Conservation (phyloP, 92 coral and sea anemone species). For the Parazoanthus swiftii region DNA sequence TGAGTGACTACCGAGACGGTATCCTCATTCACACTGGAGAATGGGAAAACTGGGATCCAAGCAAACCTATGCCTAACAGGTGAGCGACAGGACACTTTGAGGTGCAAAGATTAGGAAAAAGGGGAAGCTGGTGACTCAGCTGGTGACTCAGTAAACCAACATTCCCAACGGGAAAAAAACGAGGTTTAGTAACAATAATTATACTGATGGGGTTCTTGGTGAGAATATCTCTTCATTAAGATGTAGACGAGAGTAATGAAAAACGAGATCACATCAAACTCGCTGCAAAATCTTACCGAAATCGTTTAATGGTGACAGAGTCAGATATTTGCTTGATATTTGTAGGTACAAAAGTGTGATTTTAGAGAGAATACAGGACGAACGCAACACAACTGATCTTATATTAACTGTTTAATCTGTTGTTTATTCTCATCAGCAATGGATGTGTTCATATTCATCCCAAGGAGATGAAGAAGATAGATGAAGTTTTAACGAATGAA, state of each 20-base stretch:
- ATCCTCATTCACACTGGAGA: slow-evolving; percentile 93
- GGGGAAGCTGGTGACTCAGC: not conserved
- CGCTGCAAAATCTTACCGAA: too few relatives aligned
- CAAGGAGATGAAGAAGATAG: slow-evolving; percentile 66
- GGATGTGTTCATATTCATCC: slow-evolving; percentile 95
- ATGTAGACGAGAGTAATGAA: not conserved
- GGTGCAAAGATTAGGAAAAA: not conserved
- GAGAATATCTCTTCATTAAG: not conserved
- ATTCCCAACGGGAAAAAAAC: not conserved
- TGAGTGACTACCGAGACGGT: slow-evolving; percentile 84
- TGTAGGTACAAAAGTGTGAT: too few relatives aligned
- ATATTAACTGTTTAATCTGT: not conserved
- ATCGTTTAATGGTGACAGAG: too few relatives aligned
- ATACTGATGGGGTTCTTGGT: too few relatives aligned
- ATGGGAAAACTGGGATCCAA: slow-evolving; percentile 86
- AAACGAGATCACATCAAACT: not conserved
- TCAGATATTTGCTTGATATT: too few relatives aligned
- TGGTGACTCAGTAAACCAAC: not conserved
- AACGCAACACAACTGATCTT: not conserved
- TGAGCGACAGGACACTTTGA: not conserved
- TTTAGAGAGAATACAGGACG: too few relatives aligned
- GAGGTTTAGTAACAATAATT: too few relatives aligned
- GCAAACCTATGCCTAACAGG: slow-evolving; percentile 96
- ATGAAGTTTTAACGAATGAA: slow-evolving; percentile 58
- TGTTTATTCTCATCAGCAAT: slow-evolving; percentile 49